These are phyloP conservation scores for Bombus huntii DNA, from an alignment of 1,140 invertebrate species.

Conservation along the genomic window DNA sequence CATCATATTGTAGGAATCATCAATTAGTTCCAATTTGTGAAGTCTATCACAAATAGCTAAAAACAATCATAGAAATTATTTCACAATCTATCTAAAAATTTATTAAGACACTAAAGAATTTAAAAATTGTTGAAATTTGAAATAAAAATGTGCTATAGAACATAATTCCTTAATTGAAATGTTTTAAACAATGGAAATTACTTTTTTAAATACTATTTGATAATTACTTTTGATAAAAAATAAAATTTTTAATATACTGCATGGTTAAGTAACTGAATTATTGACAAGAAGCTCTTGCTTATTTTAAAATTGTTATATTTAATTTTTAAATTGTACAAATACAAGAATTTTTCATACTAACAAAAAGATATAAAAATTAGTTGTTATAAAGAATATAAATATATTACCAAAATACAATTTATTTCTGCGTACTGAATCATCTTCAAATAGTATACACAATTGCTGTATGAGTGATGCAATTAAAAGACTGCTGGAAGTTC, in stretches of 20 bases:
- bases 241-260: too few species aligned
- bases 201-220: background rate
- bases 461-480: slow-evolving; percentile 86
- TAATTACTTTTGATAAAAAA: background rate
- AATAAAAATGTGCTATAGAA: background rate
- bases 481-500: slow-evolving; percentile 84
- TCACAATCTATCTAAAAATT: background rate
- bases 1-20: slow-evolving; percentile 85
- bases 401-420: slow-evolving; percentile 83
- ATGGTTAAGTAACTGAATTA: too few species aligned
- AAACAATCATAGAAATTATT: slow-evolving; percentile 17
- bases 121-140: background rate
- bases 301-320: too few species aligned
- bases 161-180: background rate
- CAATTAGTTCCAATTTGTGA: slow-evolving; percentile 86
- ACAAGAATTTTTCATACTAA: too few species aligned
- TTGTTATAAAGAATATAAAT: background rate
- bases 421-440: slow-evolving; percentile 82
- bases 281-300: too few species aligned
- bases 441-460: slow-evolving; percentile 84
- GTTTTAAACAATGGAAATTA: background rate
- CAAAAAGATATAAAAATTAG: background rate
- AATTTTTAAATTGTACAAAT: too few species aligned
- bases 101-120: background rate
- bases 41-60: slow-evolving; percentile 86